Evolutionary conservation across 2,888 invertebrate species (phyloP), one percentile per base, ranked within the genome.

Genomic region (Chouioia cunea): DNA sequence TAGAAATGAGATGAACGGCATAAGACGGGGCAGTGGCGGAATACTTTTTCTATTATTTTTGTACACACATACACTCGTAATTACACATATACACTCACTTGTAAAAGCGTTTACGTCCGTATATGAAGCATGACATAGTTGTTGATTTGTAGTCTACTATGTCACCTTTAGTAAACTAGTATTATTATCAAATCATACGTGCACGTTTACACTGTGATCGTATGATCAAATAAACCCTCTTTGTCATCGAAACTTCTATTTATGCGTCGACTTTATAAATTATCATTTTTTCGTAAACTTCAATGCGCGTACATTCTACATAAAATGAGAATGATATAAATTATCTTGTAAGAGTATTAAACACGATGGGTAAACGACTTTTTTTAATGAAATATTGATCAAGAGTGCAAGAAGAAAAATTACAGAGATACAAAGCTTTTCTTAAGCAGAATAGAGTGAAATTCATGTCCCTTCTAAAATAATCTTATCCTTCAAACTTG

Each of bases 381-480:
- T 72, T n/a, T 62, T 43, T 27, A 70, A 67, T 20, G 23, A 59
- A 66, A 59, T 59, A 73, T 73, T 54, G 68, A 70, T 71, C 52
- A 65, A 52, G 20, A 59, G 22, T 63, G 46, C 27, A 66, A 3
- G 52, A 36, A 16, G 8, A 62, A 50, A 10, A n/a, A 27, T 36
- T 8, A 57, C 16, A 50, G 54, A 20, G 62, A 65, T 58, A 58
- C 46, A 16, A 69, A 69, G 60, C 66, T 70, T 71, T 74, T 67
- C 59, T 74, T 73, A 67, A 53, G 36, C 62, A 64, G 36, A 60
- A 58, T 75, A 75, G 75, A 77, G 72, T 72, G 76, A 74, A 76
- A 74, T 76, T 69, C 74, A 76, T 76, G 76, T 77, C 73, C 73
- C 65, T 75, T 73, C 75, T 73, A 76, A 76, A 63, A 52, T 67